Conservation (phyloP, 1,140 invertebrate genomes). For the Danaus melanippus region DNA sequence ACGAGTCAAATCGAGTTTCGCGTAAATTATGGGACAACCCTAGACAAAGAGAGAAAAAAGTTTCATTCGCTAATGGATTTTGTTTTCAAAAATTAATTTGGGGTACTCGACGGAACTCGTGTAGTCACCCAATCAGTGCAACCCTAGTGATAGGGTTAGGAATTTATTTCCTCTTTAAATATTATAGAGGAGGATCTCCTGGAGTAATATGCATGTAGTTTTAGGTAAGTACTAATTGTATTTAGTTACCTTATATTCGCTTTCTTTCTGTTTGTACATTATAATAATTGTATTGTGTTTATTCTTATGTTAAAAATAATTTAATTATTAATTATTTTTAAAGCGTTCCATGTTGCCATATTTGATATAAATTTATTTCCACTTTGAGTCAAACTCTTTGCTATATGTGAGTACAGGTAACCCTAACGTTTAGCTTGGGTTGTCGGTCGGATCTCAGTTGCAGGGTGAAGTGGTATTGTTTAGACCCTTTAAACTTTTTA, state of each 20-base stretch:
- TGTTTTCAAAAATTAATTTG: constrained; percentile 69
- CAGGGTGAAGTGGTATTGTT: constrained; percentile 59
- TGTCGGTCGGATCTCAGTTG: constrained; percentile 44
- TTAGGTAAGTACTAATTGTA: no score
- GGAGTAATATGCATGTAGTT: no score
- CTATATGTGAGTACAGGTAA: constrained; percentile 10
- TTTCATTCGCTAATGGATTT: constrained; percentile 67
- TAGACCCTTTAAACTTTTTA: constrained; percentile 58
- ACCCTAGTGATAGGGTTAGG: constrained; percentile 39
- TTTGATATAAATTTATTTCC: no score
- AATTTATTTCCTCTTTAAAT: not conserved
- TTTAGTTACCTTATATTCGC: no score
- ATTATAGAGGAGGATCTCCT: not conserved
- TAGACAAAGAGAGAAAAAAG: constrained; percentile 62
- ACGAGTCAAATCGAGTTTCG: constrained; percentile 55
- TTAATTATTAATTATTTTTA: no score
- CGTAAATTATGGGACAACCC: constrained; percentile 67
- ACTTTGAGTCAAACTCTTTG: no score
- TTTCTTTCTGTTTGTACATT: no score
- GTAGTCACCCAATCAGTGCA: constrained; percentile 55
- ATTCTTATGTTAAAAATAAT: no score
- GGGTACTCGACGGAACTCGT: constrained; percentile 58
- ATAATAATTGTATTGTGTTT: no score
- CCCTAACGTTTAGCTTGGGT: constrained; percentile 40
- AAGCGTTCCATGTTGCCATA: no score